These are phyloP conservation scores for Ditylenchus dipsaci DNA, from an alignment of 1,140 invertebrate species.

Conservation along the genomic window DNA sequence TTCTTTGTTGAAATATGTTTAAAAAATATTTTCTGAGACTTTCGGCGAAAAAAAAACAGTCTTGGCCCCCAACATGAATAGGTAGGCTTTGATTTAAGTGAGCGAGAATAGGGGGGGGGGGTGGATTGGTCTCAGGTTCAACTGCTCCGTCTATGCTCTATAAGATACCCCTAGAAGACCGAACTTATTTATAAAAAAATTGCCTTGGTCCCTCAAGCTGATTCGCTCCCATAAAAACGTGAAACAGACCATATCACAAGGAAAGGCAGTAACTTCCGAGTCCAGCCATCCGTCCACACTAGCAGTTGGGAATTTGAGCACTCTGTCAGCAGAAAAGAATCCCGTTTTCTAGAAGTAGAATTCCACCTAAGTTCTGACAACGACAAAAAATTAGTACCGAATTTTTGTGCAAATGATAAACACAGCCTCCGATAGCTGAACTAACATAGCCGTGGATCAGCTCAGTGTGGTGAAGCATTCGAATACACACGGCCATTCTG, in stretches of 20 bases:
- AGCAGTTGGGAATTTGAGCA: constrained; percentile 39
- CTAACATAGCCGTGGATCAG: constrained; percentile 38
- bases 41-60: no score
- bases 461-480: constrained; percentile 30
- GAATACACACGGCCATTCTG: constrained; percentile 34
- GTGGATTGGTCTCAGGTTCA: no score
- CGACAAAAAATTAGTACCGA: constrained; percentile 21
- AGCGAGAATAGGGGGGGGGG: no score
- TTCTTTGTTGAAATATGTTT: no score
- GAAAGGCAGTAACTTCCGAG: constrained; percentile 38
- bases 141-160: no score
- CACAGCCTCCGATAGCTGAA: constrained; percentile 32
- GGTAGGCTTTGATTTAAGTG: no score
- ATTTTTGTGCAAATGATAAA: constrained; percentile 44
- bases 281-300: constrained; percentile 32
- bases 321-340: constrained; percentile 27
- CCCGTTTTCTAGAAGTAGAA: neutral
- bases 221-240: no score
- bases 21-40: no score
- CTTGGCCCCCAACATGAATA: no score
- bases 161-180: no score
- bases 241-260: constrained; percentile 63
- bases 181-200: no score
- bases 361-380: neutral
- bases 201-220: neutral